Conservation (phyloP, 2,113 vertebrate genomes). For the Calonectris borealis region DNA sequence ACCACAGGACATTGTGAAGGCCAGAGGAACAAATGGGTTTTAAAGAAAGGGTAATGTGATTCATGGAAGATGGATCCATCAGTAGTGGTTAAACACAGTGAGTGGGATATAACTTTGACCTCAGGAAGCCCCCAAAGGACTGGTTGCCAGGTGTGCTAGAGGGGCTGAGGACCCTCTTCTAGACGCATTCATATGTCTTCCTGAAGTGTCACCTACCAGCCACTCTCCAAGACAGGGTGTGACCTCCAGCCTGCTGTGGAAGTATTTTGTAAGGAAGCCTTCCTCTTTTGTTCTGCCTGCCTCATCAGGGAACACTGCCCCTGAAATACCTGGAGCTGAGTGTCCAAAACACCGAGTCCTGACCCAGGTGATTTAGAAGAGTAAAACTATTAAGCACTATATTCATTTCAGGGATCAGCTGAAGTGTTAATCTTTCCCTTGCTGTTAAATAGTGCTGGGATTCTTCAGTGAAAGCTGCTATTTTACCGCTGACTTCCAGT, state of each 20-base stretch:
- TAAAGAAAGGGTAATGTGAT: neutral
- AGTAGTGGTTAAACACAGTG: neutral
- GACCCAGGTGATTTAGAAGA: neutral
- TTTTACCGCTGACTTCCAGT: neutral
- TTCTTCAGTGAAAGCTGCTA: neutral
- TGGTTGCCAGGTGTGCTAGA: neutral
- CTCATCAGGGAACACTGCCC: neutral
- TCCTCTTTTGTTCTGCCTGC: neutral
- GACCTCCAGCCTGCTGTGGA: neutral
- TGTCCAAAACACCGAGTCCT: neutral
- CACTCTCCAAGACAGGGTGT: neutral
- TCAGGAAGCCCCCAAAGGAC: neutral
- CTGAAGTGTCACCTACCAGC: neutral
- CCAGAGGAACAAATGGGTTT: neutral
- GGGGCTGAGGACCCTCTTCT: neutral
- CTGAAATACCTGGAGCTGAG: neutral
- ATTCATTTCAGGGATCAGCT: neutral
- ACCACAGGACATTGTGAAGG: neutral
- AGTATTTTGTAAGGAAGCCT: neutral
- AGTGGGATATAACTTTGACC: fast-evolving
- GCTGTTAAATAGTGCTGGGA: neutral
- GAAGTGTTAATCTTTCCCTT: neutral
- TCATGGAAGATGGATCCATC: neutral
- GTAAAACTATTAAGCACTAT: neutral
- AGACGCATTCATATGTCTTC: neutral